These are phyloP conservation scores for Zaprionus gabonicus DNA, from an alignment of 1,140 invertebrate genomes.

Conservation along the genomic window DNA sequence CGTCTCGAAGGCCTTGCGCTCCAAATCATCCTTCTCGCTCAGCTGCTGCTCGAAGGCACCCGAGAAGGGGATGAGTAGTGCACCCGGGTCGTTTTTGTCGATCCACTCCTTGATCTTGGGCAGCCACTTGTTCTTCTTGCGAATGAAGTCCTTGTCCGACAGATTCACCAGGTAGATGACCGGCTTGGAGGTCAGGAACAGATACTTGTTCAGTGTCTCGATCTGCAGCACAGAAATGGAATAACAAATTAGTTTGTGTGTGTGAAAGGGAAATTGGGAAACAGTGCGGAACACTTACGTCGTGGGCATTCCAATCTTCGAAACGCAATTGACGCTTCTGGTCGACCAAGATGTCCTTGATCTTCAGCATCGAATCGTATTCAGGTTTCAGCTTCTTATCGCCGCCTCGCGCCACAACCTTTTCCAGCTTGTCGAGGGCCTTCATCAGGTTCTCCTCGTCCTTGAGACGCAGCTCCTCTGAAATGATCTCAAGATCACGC, in stretches of 20 bases:
- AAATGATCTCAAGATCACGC: slow-evolving; percentile 98
- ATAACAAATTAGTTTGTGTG: neutral
- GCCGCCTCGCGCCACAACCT: slow-evolving; percentile 93
- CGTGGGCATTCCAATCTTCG: slow-evolving; percentile 95
- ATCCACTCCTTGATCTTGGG: slow-evolving; percentile 99
- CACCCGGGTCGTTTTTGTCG: slow-evolving; percentile 97
- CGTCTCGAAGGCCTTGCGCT: slow-evolving; percentile 86
- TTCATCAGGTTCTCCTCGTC: slow-evolving; percentile 94
- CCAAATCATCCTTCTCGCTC: slow-evolving; percentile 92
- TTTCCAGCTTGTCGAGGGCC: slow-evolving; percentile 94
- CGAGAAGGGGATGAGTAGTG: slow-evolving; percentile 97
- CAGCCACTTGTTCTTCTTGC: slow-evolving; percentile 99
- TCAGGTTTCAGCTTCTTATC: slow-evolving; percentile 98
- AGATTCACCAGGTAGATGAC: slow-evolving; percentile 99
- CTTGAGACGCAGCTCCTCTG: slow-evolving; percentile 97
- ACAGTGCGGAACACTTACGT: slow-evolving; percentile 88
- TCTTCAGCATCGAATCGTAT: slow-evolving; percentile 95
- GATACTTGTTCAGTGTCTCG: slow-evolving; percentile 97
- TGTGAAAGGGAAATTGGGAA: slow-evolving; percentile 63
- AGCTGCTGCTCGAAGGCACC: slow-evolving; percentile 95
- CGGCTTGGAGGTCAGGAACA: slow-evolving; percentile 99
- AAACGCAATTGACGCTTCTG: slow-evolving; percentile 97
- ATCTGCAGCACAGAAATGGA: slow-evolving; percentile 88
- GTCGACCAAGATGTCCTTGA: slow-evolving; percentile 93
- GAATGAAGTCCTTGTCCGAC: slow-evolving; percentile 98